phyloP scores from a whole-genome alignment of 2,797 vertebrate genomes.

The Gambelia wislizenii region DNA sequence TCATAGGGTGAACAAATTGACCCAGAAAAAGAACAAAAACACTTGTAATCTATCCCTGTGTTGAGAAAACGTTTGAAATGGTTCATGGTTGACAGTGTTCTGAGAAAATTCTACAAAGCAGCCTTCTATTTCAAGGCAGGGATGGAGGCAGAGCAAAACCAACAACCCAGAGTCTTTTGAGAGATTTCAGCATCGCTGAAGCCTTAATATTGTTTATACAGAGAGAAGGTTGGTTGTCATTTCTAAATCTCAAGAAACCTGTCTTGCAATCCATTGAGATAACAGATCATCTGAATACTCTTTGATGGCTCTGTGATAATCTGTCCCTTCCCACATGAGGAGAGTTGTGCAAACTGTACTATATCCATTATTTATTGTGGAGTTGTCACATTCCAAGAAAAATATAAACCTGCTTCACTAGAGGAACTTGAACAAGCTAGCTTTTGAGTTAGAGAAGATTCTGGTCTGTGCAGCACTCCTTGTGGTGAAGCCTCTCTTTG shows the following conservation, averaged over 20 bases:
- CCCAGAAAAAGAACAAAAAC: too few species aligned
- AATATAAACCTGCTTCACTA: neutral
- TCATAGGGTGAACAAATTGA: too few species aligned
- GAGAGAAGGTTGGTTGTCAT: neutral
- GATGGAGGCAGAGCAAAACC: too few species aligned
- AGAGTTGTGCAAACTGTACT: neutral
- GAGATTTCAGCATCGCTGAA: too few species aligned
- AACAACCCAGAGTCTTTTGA: too few species aligned
- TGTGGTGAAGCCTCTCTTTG: neutral
- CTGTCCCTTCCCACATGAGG: slow-evolving; percentile 30
- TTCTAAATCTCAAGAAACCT: neutral
- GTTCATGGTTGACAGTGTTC: neutral
- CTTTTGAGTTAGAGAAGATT: neutral
- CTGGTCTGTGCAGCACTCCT: neutral
- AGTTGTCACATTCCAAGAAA: neutral
- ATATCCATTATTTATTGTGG: neutral
- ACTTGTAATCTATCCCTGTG: too few species aligned
- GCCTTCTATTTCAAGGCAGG: neutral
- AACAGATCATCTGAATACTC: slow-evolving; percentile 21
- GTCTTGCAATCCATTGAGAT: slow-evolving; percentile 29
- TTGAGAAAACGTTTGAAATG: too few species aligned
- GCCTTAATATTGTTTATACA: slow-evolving; percentile 11
- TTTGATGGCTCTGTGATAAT: fast-evolving
- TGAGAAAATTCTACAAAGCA: neutral
- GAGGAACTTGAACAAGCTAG: neutral